phyloP scores from a whole-genome alignment of 2,888 invertebrate species.

The Azorinus chamasolen region DNA sequence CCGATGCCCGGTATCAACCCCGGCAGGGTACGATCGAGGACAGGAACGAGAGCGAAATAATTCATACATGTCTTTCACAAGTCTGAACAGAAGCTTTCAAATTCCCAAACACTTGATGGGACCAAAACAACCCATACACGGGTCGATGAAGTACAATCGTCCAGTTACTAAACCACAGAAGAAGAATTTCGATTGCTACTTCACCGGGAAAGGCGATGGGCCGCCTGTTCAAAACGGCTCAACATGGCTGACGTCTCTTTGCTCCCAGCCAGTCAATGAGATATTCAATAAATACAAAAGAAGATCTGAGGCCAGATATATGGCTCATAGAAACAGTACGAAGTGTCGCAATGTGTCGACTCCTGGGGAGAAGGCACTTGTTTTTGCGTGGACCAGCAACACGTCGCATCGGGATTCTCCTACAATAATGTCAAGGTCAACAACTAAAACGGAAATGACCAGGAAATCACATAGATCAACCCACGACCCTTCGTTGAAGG shows the following conservation, averaged over 20 bases:
- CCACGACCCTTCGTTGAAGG: conserved; percentile 12
- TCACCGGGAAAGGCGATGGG: conserved; percentile 61
- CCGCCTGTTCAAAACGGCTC: conserved; percentile 42
- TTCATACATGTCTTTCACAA: conserved; percentile 50
- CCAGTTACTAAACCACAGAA: conserved; percentile 49
- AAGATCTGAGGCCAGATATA: conserved; percentile 45
- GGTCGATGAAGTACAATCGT: conserved; percentile 28
- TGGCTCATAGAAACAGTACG: conserved; percentile 16
- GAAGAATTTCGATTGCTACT: conserved; percentile 71
- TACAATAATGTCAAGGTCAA: conserved; percentile 31
- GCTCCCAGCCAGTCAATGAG: conserved; percentile 72
- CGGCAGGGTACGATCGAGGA: conserved; percentile 51
- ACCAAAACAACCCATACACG: conserved; percentile 36
- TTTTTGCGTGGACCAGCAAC: conserved; percentile 68
- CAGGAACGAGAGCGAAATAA: conserved; percentile 9
- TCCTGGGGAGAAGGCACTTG: conserved; percentile 70
- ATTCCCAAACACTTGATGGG: conserved; percentile 31
- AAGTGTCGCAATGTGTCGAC: conserved; percentile 57
- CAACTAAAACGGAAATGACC: conserved; percentile 6
- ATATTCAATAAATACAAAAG: conserved; percentile 71
- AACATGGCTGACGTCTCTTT: conserved; percentile 65
- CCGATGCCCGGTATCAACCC: conserved; percentile 71
- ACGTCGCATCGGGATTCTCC: conserved; percentile 38
- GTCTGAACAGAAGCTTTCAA: conserved; percentile 45
- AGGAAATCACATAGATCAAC: conserved; percentile 25